Conservation (phyloP, 2,888 invertebrate genomes). For the Apodemia duryi region DNA sequence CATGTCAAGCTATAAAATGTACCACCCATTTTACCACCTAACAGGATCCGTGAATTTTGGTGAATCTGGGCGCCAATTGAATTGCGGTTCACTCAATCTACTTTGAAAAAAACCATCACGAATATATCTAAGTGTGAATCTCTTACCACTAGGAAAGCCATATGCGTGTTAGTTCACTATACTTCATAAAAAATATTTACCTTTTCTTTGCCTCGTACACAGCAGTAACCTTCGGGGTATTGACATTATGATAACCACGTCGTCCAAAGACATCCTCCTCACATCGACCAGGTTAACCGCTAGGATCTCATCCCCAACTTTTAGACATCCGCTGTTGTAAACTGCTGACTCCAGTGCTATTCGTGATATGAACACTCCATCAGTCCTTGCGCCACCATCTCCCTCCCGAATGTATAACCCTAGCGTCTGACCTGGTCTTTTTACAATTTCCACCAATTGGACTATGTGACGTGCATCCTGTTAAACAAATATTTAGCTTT, state of each 20-base stretch:
- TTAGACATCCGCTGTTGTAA: slow-evolving; percentile 97
- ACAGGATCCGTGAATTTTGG: no score
- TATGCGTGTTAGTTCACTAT: not conserved
- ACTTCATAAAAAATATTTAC: slow-evolving; percentile 42
- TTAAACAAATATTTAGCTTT: not conserved
- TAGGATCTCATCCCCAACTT: slow-evolving; percentile 98
- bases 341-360: slow-evolving; percentile 96
- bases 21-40: no score
- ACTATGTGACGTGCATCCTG: slow-evolving; percentile 89
- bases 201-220: slow-evolving; percentile 92
- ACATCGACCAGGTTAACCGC: slow-evolving; percentile 99
- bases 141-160: not conserved
- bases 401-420: slow-evolving; percentile 99
- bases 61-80: no score
- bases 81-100: no score
- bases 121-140: not conserved
- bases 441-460: slow-evolving; percentile 98
- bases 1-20: no score
- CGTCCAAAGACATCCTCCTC: slow-evolving; percentile 97
- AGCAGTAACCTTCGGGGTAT: slow-evolving; percentile 97
- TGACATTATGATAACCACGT: slow-evolving; percentile 99
- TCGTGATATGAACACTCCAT: slow-evolving; percentile 98
- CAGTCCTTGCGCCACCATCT: slow-evolving; percentile 96
- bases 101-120: not conserved
- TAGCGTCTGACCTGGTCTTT: slow-evolving; percentile 98